Evolutionary conservation across 2,113 vertebrate genomes (phyloP).

Genomic region (Pomatorhinus ruficollis): DNA sequence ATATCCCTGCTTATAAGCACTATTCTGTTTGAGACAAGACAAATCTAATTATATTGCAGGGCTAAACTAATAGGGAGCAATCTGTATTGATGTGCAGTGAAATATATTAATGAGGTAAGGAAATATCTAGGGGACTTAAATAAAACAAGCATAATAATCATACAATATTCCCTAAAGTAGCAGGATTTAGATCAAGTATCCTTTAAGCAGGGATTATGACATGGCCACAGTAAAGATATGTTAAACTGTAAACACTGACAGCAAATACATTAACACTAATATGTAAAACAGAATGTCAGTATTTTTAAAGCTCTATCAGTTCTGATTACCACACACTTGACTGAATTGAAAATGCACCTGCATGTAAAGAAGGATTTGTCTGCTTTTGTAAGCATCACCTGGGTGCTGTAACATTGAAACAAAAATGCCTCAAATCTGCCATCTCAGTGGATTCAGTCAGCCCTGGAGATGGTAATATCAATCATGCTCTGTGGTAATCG

Average conservation of each 20-base stretch:
- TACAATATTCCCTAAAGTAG: neutral
- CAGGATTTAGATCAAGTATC: neutral
- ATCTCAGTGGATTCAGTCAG: neutral
- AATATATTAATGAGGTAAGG: neutral
- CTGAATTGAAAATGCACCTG: neutral
- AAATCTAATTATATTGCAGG: neutral
- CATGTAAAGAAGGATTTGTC: neutral
- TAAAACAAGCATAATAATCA: neutral
- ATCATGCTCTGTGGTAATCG: neutral
- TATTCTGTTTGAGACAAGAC: neutral
- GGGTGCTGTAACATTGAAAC: neutral
- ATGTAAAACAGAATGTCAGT: neutral
- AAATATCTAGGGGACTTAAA: neutral
- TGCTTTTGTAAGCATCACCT: neutral
- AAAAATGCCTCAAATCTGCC: neutral
- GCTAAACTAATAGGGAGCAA: neutral
- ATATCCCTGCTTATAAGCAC: neutral
- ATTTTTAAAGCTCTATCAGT: neutral
- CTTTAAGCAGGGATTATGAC: neutral
- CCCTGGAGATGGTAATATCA: neutral
- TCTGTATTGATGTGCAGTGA: neutral
- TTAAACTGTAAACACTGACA: neutral
- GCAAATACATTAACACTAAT: neutral
- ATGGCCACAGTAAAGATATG: neutral
- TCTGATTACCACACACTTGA: neutral